phyloP scores from a whole-genome alignment of 1,140 invertebrate species.

The Bradynema listronoti region DNA sequence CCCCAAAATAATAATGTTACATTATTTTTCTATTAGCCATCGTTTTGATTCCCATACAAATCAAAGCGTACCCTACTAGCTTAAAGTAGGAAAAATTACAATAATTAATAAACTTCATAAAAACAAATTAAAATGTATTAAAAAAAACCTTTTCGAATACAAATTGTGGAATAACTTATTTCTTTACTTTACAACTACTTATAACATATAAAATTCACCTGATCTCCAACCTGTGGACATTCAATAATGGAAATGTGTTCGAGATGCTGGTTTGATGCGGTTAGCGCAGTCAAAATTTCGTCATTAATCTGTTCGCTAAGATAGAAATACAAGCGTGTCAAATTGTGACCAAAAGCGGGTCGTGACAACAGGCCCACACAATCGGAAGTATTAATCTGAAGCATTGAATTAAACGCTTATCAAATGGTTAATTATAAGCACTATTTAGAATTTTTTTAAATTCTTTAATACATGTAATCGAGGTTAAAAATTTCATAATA shows the following conservation, averaged over 20 bases:
- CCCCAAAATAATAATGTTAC: conserved; percentile 33
- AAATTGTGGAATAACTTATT: conserved; percentile 17
- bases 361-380: conserved; percentile 36
- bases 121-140: too few species aligned
- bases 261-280: conserved; percentile 31
- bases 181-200: neutral
- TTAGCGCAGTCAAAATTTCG: conserved; percentile 33
- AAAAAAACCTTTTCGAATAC: neutral
- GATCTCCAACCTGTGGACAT: conserved; percentile 47
- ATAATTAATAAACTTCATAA: neutral
- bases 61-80: neutral
- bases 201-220: conserved; percentile 18
- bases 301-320: conserved; percentile 52
- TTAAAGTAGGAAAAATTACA: neutral
- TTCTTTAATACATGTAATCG: too few species aligned
- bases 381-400: conserved; percentile 24
- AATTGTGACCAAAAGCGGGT: conserved; percentile 22
- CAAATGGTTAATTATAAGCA: too few species aligned
- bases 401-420: conserved; percentile 8
- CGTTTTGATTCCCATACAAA: neutral
- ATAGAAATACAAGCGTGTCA: conserved; percentile 43
- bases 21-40: conserved; percentile 1
- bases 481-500: too few species aligned
- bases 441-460: too few species aligned
- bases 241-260: conserved; percentile 48